These are phyloP conservation scores for Micromussa lordhowensis DNA, from an alignment of 92 coral and sea anemone genomes.

Conservation along the genomic window DNA sequence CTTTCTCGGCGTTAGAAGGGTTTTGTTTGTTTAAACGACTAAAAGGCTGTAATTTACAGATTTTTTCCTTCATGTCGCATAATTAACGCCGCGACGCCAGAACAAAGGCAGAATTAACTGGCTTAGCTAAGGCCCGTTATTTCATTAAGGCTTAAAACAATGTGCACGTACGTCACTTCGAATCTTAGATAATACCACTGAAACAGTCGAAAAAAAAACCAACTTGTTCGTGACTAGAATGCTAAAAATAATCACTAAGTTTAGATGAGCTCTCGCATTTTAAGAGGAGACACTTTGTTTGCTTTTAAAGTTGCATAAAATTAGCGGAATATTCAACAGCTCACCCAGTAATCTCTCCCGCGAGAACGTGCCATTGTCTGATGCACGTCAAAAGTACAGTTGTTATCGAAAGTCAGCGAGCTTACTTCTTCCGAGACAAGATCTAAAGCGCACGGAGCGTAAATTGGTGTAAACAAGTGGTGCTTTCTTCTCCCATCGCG, in stretches of 20 bases:
- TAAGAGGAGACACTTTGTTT: slow-evolving; percentile 24
- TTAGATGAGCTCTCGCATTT: background rate
- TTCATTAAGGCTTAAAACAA: background rate
- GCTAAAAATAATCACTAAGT: background rate
- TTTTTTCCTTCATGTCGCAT: slow-evolving; percentile 17
- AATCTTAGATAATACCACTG: background rate
- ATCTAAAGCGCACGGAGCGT: background rate
- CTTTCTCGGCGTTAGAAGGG: slow-evolving; percentile 4
- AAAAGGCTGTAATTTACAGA: slow-evolving; percentile 26
- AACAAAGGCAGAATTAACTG: slow-evolving; percentile 34
- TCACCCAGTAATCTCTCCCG: slow-evolving; percentile 27
- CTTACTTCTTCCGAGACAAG: slow-evolving; percentile 5
- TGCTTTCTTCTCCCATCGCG: background rate
- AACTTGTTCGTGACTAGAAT: background rate
- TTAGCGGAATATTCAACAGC: background rate
- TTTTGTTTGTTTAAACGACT: slow-evolving; percentile 16
- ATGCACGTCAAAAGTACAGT: background rate
- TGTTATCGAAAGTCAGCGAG: slow-evolving; percentile 11
- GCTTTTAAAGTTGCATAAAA: slow-evolving; percentile 8
- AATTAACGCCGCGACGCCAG: background rate
- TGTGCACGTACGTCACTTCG: background rate
- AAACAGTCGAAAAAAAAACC: background rate
- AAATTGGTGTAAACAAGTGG: slow-evolving; percentile 12
- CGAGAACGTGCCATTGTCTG: slow-evolving; percentile 40
- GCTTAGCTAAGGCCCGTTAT: background rate